Evolutionary conservation across 2,888 invertebrate species (phyloP).

Genomic region (Micoletzkya japonica): DNA sequence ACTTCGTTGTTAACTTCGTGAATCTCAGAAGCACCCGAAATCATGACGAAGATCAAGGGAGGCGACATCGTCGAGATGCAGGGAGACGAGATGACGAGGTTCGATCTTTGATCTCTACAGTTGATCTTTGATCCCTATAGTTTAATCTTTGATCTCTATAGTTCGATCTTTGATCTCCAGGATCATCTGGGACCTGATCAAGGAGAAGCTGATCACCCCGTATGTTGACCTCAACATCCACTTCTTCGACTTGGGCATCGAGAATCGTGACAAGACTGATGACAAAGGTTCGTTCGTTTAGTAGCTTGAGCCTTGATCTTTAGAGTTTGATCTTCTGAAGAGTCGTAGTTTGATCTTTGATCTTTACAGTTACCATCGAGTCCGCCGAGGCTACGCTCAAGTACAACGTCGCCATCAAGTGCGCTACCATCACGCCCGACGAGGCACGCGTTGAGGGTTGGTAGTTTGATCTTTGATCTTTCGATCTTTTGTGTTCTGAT

Average conservation of each 20-base stretch:
- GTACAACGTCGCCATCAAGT: conserved; percentile 97
- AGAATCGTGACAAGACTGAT: conserved; percentile 87
- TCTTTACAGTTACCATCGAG: conserved; percentile 80
- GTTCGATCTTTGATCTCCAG: conserved; percentile 65
- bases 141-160: conserved; percentile 12
- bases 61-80: conserved; percentile 68
- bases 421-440: conserved; percentile 96
- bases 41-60: conserved; percentile 53
- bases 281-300: conserved; percentile 81
- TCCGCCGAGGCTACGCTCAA: conserved; percentile 94
- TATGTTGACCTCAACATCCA: conserved; percentile 92
- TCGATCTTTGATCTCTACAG: conserved; percentile 30
- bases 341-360: background rate
- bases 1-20: no score
- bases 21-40: background rate
- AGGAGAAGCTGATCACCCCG: conserved; percentile 91
- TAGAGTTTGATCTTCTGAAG: background rate
- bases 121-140: background rate
- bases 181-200: conserved; percentile 97
- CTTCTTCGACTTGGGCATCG: conserved; percentile 90
- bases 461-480: conserved; percentile 29
- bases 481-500: conserved; percentile 6
- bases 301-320: conserved; percentile 7
- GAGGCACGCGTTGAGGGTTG: conserved; percentile 86
- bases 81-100: conserved; percentile 69